Percentiles rank a stretch among this genome's conserved stretches.
phyloP scores from a whole-genome alignment of 2,113 vertebrate species.

The Tachysurus fulvidraco region DNA sequence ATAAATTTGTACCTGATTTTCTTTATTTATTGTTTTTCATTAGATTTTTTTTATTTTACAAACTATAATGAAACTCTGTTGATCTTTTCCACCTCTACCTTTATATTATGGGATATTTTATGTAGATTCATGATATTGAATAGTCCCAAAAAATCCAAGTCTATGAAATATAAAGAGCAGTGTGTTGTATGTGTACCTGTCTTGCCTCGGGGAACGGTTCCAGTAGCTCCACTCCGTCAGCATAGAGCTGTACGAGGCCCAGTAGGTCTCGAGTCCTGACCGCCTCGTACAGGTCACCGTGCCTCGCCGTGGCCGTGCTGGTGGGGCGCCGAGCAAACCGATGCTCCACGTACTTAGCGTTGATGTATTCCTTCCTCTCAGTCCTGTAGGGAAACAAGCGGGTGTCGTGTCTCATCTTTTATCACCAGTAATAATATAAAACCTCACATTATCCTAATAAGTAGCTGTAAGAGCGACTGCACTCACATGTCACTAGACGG shows the following conservation, averaged over 20 bases:
- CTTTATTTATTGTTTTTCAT: too few relatives aligned
- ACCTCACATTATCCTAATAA: neutral
- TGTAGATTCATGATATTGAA: neutral
- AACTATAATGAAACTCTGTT: neutral
- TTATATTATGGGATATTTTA: neutral
- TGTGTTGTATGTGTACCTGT: slow-evolving; percentile 70
- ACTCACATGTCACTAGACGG: slow-evolving; percentile 91
- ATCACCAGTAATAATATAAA: neutral
- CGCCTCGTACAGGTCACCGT: slow-evolving; percentile 82
- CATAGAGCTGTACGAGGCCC: slow-evolving; percentile 88
- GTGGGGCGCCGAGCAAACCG: slow-evolving; percentile 82
- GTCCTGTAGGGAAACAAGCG: slow-evolving; percentile 69
- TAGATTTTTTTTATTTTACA: neutral
- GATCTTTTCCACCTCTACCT: neutral
- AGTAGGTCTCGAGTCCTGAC: slow-evolving; percentile 85
- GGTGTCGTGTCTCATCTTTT: neutral
- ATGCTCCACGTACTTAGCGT: slow-evolving; percentile 86
- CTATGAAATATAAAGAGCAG: neutral
- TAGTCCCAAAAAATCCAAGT: neutral
- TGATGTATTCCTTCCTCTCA: slow-evolving; percentile 87
- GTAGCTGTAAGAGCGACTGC: slow-evolving; percentile 24
- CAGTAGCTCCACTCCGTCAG: slow-evolving; percentile 86
- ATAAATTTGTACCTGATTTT: neutral
- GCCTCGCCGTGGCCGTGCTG: slow-evolving; percentile 77
- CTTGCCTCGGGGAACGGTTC: slow-evolving; percentile 82